Evolutionary conservation across 2,888 invertebrate species (phyloP).

Genomic region (Ormyrus nitidulus): DNA sequence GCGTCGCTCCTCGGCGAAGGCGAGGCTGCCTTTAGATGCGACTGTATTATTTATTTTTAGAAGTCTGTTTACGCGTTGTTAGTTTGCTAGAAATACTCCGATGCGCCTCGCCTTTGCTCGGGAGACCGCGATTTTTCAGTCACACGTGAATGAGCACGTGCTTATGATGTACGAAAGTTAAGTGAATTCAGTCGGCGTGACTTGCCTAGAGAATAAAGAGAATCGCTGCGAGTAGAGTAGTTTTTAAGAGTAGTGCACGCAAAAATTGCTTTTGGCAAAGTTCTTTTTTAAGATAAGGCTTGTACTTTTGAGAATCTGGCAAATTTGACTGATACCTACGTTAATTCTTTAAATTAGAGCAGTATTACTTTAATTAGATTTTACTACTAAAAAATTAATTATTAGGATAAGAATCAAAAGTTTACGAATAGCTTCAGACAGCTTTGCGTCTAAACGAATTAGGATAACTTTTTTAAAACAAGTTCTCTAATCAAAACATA

Average conservation of each 20-base stretch:
- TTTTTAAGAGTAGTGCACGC: not conserved
- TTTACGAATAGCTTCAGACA: too few relatives aligned
- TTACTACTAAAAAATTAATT: conserved; percentile 7
- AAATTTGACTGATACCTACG: too few relatives aligned
- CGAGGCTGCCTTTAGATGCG: not conserved
- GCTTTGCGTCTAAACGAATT: too few relatives aligned
- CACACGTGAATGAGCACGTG: too few relatives aligned
- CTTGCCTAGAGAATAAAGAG: too few relatives aligned
- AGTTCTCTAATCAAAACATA: not conserved
- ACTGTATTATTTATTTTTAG: conserved; percentile 25
- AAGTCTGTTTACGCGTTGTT: conserved; percentile 7
- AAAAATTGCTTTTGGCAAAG: not conserved
- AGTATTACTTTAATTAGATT: conserved; percentile 13
- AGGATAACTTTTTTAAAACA: conserved; percentile 1
- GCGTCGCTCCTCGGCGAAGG: not conserved
- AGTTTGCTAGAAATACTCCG: conserved; percentile 5
- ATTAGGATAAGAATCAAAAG: not conserved
- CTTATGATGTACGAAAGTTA: too few relatives aligned
- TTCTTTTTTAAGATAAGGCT: not conserved
- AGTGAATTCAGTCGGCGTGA: too few relatives aligned
- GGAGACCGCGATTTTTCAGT: too few relatives aligned
- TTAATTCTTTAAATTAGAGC: not conserved
- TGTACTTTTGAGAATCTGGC: not conserved
- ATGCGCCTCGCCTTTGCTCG: not conserved
- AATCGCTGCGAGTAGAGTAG: too few relatives aligned